Base-by-base conservation (phyloP, 2,113 vertebrate genomes). In the Fregetta grallaria region DNA sequence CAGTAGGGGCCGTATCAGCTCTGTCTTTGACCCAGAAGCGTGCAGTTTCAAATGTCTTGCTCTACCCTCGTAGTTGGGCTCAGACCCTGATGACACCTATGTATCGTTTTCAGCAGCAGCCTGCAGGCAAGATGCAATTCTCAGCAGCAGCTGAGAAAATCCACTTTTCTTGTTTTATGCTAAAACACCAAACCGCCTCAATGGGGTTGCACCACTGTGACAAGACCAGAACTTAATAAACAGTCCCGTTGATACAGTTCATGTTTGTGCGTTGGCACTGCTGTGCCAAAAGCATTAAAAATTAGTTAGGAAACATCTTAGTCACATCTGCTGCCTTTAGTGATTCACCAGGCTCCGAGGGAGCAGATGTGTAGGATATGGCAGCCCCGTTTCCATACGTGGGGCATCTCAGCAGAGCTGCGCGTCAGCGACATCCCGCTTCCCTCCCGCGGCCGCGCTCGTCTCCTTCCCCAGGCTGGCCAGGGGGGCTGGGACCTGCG, bases 381-480 rank as follows among this genome's bases (percentile, higher is more conserved):
- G 47, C 83, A 80, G 76, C 44, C 11, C 32, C 8, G 1, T 55
- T 59, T 25, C 3, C 0, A 26, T 17, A 4, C 10, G 4, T 0
- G 4, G 59, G 8, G 5, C 26, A 29, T 11, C 65, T 36, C 49
- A 40, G 85, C 49, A n/a, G 66, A 47, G 27, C 76, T 27, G 66
- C 7, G 36, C 53, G 40, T 36, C 15, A 36, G 21, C 4, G 15
- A 14, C 42, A 62, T 26, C 42, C 42, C 4, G 0, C 30, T 53
- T 4, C 1, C 6, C 3, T 45, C 66, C 62, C 15, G 15, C 62
- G 61, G n/a, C 59, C 49, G 14, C 19, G 0, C 17, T 59, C 16
- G 8, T 38, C 73, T 68, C 13, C 80, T 56, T 79, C 25, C 68
- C 49, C 32, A 25, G 30, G 16, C 74, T 74, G 84, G 34, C 23